phyloP scores from a whole-genome alignment of 2,797 vertebrate species.

The Lagodon rhomboides region DNA sequence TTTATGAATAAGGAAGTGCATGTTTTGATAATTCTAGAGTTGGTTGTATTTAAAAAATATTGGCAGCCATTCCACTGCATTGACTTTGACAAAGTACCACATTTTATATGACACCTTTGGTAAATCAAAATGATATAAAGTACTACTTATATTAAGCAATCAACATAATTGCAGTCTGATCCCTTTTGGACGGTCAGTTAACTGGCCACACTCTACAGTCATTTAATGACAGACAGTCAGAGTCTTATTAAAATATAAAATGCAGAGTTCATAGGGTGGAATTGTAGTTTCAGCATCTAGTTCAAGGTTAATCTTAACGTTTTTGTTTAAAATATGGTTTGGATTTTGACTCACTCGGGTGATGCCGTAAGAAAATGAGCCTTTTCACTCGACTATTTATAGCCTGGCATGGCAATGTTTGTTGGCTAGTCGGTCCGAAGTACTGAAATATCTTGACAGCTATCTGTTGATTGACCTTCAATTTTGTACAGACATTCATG shows the following conservation, averaged over 20 bases:
- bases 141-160: neutral
- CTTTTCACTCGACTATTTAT: neutral
- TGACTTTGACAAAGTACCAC: neutral
- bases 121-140: neutral
- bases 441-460: no score
- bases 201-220: neutral
- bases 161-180: neutral
- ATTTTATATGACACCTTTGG: neutral
- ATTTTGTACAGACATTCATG: no score
- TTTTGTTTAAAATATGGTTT: no score
- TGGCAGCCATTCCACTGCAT: neutral
- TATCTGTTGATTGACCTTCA: no score
- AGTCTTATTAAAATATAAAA: no score
- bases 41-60: neutral
- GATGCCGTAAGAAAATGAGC: neutral
- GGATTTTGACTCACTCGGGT: no score
- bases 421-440: no score
- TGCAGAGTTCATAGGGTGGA: no score
- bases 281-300: no score
- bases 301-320: no score
- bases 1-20: slow-evolving; percentile 1
- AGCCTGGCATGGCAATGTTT: no score
- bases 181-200: neutral
- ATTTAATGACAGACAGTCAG: neutral
- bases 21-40: neutral